phyloP scores from a whole-genome alignment of 1,140 invertebrate genomes.

The Mylabris phalerata region DNA sequence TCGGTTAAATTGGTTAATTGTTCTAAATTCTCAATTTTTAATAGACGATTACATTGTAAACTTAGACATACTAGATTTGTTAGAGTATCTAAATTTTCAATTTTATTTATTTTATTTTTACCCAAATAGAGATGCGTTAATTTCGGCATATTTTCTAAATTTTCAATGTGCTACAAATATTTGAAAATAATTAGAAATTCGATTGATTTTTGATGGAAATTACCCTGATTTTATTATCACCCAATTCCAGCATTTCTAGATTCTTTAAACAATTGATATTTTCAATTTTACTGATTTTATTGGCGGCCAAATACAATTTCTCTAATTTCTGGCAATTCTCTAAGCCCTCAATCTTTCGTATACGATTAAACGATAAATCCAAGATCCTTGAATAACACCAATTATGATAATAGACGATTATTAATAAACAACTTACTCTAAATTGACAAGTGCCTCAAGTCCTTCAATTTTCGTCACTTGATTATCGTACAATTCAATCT shows the following conservation, averaged over 20 bases:
- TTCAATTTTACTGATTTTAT: slow-evolving; percentile 88
- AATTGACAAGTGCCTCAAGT: slow-evolving; percentile 75
- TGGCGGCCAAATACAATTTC: slow-evolving; percentile 88
- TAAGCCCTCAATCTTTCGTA: slow-evolving; percentile 83
- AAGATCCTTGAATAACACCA: slow-evolving; percentile 59
- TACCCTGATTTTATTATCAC: slow-evolving; percentile 89
- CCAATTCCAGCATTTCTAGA: slow-evolving; percentile 84
- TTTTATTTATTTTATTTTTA: slow-evolving; percentile 92
- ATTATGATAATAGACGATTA: background rate
- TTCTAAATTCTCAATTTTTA: slow-evolving; percentile 80
- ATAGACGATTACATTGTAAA: slow-evolving; percentile 84
- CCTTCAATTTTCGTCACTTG: slow-evolving; percentile 89
- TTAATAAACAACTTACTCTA: slow-evolving; percentile 64
- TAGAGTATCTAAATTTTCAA: slow-evolving; percentile 79
- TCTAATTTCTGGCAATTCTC: slow-evolving; percentile 72
- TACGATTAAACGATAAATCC: slow-evolving; percentile 96
- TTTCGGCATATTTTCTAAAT: slow-evolving; percentile 67
- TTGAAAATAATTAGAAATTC: background rate
- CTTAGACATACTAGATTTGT: slow-evolving; percentile 75
- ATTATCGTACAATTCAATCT: slow-evolving; percentile 96
- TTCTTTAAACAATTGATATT: slow-evolving; percentile 78
- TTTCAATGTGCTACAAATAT: slow-evolving; percentile 68
- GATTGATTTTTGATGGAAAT: slow-evolving; percentile 21
- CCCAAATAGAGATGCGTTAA: slow-evolving; percentile 80
- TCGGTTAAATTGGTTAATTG: slow-evolving; percentile 70